These are phyloP conservation scores for Ramphastos sulfuratus DNA, from an alignment of 2,113 vertebrate genomes.

Conservation along the genomic window DNA sequence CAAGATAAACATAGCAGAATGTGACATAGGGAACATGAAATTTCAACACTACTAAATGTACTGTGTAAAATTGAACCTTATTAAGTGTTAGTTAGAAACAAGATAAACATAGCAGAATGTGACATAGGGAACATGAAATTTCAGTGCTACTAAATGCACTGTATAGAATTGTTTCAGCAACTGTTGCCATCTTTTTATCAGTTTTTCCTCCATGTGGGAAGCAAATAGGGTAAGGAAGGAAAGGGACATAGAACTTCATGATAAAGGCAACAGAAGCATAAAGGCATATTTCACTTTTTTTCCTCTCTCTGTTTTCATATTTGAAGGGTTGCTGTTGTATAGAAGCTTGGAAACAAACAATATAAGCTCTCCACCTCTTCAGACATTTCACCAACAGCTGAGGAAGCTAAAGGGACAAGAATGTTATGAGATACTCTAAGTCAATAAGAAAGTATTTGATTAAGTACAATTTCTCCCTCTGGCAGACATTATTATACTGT, in stretches of 20 bases:
- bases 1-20: neutral
- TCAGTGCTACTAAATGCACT: too few relatives aligned
- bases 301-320: neutral
- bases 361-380: neutral
- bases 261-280: neutral
- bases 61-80: neutral
- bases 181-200: neutral
- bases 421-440: neutral
- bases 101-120: neutral
- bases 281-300: neutral
- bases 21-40: neutral
- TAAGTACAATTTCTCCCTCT: neutral
- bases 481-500: neutral
- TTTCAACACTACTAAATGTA: neutral
- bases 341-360: neutral
- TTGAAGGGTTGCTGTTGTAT: neutral
- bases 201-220: neutral
- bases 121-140: neutral
- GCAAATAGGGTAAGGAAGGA: neutral
- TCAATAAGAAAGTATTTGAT: neutral
- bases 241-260: neutral
- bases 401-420: neutral
- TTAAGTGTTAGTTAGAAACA: neutral
- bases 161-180: neutral
- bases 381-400: neutral